Evolutionary conservation across 2,797 vertebrate genomes (phyloP).

Genomic region (Lepidocolaptes lacrymiger): DNA sequence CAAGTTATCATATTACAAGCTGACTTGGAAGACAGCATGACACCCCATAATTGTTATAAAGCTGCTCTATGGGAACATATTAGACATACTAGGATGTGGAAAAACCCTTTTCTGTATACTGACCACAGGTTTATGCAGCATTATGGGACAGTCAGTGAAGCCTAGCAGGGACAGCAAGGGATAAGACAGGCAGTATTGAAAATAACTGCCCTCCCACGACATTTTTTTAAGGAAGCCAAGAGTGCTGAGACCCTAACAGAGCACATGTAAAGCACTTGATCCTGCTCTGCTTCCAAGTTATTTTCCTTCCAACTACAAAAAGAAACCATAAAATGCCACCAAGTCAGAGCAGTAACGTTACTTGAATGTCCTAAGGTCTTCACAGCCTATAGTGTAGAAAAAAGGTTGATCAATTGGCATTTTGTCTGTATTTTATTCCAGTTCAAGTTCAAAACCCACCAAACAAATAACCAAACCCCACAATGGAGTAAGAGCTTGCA

Average conservation of each 20-base stretch:
- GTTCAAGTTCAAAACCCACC: background rate
- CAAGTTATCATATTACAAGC: background rate
- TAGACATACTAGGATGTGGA: background rate
- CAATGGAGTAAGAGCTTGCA: background rate
- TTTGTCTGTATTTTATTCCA: background rate
- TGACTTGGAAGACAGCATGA: background rate
- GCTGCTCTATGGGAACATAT: background rate
- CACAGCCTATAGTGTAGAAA: background rate
- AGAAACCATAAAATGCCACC: background rate
- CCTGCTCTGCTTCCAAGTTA: background rate
- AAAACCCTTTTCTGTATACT: background rate
- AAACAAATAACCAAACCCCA: background rate
- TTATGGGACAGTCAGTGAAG: background rate
- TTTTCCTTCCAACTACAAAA: background rate
- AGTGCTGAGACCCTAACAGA: background rate
- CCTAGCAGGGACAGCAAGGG: background rate
- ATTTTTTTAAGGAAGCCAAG: background rate
- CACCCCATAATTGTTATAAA: background rate
- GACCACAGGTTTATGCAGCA: background rate
- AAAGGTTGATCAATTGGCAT: background rate
- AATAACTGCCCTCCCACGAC: accelerated
- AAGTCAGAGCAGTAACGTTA: background rate
- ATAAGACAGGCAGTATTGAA: background rate
- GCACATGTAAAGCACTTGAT: background rate
- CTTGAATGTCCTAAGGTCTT: background rate